Percentiles rank a stretch among this genome's conserved stretches.
Conservation (phyloP, 2,113 vertebrate genomes). For the Calidris pugnax region DNA sequence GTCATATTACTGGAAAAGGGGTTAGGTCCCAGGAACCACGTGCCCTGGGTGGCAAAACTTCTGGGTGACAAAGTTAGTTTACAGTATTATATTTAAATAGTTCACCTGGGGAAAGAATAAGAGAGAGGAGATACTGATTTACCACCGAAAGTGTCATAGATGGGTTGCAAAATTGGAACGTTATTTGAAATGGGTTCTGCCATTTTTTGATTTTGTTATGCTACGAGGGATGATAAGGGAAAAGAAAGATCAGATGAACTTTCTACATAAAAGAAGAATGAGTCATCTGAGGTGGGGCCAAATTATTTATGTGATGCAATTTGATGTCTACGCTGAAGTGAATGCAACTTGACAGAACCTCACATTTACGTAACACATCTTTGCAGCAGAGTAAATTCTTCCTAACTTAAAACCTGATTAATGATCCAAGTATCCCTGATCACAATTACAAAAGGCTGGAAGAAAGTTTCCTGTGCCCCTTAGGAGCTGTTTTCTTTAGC, state of each 20-base stretch:
- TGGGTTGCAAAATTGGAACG: not conserved
- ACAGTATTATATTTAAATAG: not conserved
- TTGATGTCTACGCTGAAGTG: not conserved
- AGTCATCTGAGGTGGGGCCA: conserved; percentile 18
- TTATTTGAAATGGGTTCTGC: not conserved
- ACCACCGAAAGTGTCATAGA: not conserved
- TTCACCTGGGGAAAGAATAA: not conserved
- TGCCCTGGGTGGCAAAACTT: not conserved
- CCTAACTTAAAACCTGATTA: not conserved
- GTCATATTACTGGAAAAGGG: not conserved
- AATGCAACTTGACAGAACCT: conserved; percentile 19
- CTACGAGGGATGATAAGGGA: not conserved
- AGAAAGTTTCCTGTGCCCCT: not conserved
- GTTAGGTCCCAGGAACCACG: not conserved
- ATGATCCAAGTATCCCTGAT: not conserved
- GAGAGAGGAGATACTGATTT: not conserved
- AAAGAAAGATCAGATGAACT: not conserved
- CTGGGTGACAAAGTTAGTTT: not conserved
- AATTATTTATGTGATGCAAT: not conserved
- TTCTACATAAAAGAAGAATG: not conserved
- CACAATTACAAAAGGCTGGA: not conserved
- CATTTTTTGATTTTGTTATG: not conserved
- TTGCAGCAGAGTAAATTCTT: not conserved
- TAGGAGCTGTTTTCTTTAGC: not conserved
- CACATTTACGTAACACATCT: not conserved